phyloP scores from a whole-genome alignment of 2,113 vertebrate species.

The Oceanites oceanicus region DNA sequence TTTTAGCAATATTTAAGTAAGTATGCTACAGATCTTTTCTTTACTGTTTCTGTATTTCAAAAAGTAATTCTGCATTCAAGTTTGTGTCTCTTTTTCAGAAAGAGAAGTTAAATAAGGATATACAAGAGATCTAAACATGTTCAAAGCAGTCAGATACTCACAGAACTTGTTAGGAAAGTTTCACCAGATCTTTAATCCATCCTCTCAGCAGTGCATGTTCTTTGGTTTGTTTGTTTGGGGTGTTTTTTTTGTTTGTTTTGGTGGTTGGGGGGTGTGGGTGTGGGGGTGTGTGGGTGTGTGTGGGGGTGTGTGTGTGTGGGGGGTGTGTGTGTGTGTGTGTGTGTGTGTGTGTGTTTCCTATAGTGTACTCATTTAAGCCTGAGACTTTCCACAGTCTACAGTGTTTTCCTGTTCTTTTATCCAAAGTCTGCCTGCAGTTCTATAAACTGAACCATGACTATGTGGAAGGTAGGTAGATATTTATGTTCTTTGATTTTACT shows the following conservation, averaged over 20 bases:
- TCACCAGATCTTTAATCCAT: not conserved
- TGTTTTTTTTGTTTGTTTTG: not conserved
- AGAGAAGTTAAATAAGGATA: not conserved
- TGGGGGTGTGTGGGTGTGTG: too few species aligned
- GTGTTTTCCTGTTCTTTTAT: not conserved
- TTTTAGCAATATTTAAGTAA: not conserved
- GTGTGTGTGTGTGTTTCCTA: not conserved
- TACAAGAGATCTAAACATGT: not conserved
- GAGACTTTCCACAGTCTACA: not conserved
- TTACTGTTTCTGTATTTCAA: not conserved
- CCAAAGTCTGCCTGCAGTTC: not conserved
- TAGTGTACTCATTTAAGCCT: not conserved
- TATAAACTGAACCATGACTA: not conserved
- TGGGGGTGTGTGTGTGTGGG: not conserved
- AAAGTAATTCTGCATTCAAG: not conserved
- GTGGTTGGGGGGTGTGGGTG: not conserved
- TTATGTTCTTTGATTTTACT: not conserved
- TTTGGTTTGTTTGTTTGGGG: not conserved
- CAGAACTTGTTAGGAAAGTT: not conserved
- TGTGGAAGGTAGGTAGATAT: not conserved
- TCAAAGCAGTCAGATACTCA: not conserved
- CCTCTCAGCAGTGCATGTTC: not conserved
- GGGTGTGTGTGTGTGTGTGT: not conserved
- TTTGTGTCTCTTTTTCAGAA: not conserved
- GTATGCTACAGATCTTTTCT: not conserved